Base-by-base conservation (phyloP, 2,113 vertebrate species). In the Corvus moneduloides region DNA sequence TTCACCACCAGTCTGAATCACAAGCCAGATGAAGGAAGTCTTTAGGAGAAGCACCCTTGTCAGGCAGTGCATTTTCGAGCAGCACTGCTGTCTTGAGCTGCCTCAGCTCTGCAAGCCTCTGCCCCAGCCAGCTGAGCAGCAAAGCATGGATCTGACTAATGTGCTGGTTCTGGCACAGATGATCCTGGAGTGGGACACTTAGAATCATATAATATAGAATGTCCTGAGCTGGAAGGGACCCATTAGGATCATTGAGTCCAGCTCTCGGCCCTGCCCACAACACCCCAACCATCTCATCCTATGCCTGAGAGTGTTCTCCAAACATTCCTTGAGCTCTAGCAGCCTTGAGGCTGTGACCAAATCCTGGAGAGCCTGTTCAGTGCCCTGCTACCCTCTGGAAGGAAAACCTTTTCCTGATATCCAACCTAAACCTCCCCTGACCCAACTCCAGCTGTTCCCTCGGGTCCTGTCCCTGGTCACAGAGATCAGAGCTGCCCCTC, bases 321-420 rank as follows among this genome's bases (percentile, higher is more conserved):
- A 37, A 37, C 13, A 7, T 10, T 69, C n/a, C 46, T 51, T 2
- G 46, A 69, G 46, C 46, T 69, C 66, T 51, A 46, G 66, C n/a
- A 51, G 44, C 44, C 44, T 35, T 35, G 46, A 9, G 18, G 27
- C 43, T 10, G 4, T 49, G 23, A 39, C 64, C 41, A 68, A 2
- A 4, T 22, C 41, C 52, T 39, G 28, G n/a, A 28, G 41, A 68
- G 33, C 33, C 64, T 67, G 64, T 26, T 18, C 32, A n/a, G 41
- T 33, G 52, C 28, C 43, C 0, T 0, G 21, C 4, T 15, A 48
- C 13, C 21, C 27, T 48, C 21, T 48, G n/a, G 21, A 4, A 9
- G n/a, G 19, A 26, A 11, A 56, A 32, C 27, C 11, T 55, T 64
- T 37, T 21, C 52, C 63, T 39, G 27, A 21, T 21, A 37, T 16